A percentile compares a stretch with the other conserved stretches of the same genome.
These are phyloP conservation scores for Gnatocerus cornutus DNA, from an alignment of 2,888 invertebrate species.

Conservation along the genomic window DNA sequence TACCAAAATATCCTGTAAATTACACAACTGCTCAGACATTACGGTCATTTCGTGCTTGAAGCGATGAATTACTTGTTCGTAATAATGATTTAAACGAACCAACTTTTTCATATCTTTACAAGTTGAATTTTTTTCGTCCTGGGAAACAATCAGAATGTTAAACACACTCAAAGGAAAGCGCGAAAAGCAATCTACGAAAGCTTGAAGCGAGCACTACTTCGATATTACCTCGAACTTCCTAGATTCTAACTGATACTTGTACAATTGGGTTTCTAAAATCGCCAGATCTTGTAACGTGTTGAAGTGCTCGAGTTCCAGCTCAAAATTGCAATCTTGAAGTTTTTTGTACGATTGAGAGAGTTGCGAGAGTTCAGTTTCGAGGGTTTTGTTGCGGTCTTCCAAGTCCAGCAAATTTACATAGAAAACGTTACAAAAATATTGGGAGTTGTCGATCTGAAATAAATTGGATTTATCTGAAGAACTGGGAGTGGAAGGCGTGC, in stretches of 20 bases:
- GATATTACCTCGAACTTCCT: constrained; percentile 62
- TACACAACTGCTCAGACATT: constrained; percentile 63
- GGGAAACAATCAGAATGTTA: constrained; percentile 13
- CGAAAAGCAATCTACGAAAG: constrained; percentile 30
- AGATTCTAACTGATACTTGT: constrained; percentile 65
- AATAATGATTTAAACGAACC: constrained; percentile 60
- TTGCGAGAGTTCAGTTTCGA: constrained; percentile 15
- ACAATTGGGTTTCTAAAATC: constrained; percentile 63
- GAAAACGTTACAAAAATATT: constrained; percentile 38
- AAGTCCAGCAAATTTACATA: constrained; percentile 49
- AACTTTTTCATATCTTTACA: constrained; percentile 53
- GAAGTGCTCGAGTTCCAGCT: constrained; percentile 67
- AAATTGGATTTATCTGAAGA: constrained; percentile 11
- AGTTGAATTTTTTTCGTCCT: constrained; percentile 1
- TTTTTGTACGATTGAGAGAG: constrained; percentile 47
- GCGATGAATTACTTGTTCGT: constrained; percentile 62
- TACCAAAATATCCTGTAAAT: constrained; percentile 64
- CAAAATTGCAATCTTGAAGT: constrained; percentile 65
- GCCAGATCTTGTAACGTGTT: constrained; percentile 66
- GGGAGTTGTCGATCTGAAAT: constrained; percentile 44
- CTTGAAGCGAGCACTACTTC: constrained; percentile 14
- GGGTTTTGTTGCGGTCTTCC: constrained; percentile 52
- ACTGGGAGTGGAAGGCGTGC: too few relatives aligned
- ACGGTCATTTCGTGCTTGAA: constrained; percentile 64
- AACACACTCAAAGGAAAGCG: background rate